Conservation (phyloP, 2,113 vertebrate genomes). For the Aldabrachelys gigantea region DNA sequence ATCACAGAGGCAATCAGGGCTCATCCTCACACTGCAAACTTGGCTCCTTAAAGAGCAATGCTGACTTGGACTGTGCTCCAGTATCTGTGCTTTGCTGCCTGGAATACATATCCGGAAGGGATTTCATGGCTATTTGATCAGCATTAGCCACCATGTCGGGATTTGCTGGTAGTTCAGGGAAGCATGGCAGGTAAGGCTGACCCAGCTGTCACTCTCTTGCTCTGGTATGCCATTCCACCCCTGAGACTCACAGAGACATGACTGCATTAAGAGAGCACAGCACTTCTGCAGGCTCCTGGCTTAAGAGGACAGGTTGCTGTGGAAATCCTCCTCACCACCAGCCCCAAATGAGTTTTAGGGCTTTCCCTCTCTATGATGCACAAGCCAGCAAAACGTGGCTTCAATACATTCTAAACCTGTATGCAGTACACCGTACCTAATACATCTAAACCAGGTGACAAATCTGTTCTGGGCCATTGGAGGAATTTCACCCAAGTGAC, state of each 20-base stretch:
- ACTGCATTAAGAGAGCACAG: neutral
- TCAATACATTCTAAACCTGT: neutral
- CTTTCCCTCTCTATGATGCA: neutral
- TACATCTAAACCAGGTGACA: neutral
- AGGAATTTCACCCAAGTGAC: neutral
- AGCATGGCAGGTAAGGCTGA: neutral
- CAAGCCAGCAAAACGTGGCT: neutral
- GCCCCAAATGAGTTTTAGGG: neutral
- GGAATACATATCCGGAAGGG: neutral
- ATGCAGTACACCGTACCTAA: neutral
- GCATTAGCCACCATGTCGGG: neutral
- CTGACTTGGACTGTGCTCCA: neutral
- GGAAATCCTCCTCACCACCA: neutral
- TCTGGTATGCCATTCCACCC: neutral
- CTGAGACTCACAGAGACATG: neutral
- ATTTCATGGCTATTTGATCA: neutral
- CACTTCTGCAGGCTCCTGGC: neutral
- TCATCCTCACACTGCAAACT: neutral
- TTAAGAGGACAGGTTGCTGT: neutral
- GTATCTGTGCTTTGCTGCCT: neutral
- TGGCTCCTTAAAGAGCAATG: neutral
- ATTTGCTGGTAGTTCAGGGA: neutral
- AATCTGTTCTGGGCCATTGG: neutral
- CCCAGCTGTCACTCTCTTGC: neutral
- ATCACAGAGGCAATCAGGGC: neutral